Base-by-base conservation (phyloP, 1,140 invertebrate species). In the Harlomillsia oculata region DNA sequence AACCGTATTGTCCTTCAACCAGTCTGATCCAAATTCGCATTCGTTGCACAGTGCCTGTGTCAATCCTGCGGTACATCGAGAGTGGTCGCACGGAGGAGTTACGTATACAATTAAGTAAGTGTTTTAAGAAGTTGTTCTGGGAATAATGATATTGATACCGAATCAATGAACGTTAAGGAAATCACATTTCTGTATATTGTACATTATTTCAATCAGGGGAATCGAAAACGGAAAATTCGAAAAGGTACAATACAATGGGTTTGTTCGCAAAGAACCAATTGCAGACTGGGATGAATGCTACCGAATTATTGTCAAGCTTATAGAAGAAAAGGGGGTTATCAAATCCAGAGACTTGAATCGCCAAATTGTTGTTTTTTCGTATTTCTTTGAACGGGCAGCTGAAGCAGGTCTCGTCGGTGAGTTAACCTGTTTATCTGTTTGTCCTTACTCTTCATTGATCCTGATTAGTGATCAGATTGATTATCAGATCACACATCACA, bases 331-430 rank as follows among this genome's bases (percentile, higher is more conserved):
- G 21, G 73, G 80, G 5, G 74, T 76, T 16, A 75, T 76, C 14
- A 82, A 82, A 57, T 77, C 78, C 1, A 73, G 79, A 66, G 77
- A 83, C 21, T 69, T 83, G 29, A 74, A 76, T 51, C 72, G 83
- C 62, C 68, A 74, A 51, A 77, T 94, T 60, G 84, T 82, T 63
- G 85, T 89, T 6, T 92, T 97, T 73, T 93, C 89, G 56, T 97
- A 95, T 72, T 97, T 92, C 71, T 96, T 85, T 72, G 92, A 97
- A 66, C 75, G 89, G 49, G 88, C 88, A 20, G 79, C 82, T 0
- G 91, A 96, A 72, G 82, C 83, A 55, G 83, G 80, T 8, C 72
- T 89, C 23, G 83, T 86, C 51, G 79, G 81, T 80, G 60, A 70
- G 59, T 67, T 44, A n/a, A n/a, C n/a, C n/a, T n/a, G n/a, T n/a